Base-by-base conservation (phyloP, 2,888 invertebrate species). In the Pammene fasciana region DNA sequence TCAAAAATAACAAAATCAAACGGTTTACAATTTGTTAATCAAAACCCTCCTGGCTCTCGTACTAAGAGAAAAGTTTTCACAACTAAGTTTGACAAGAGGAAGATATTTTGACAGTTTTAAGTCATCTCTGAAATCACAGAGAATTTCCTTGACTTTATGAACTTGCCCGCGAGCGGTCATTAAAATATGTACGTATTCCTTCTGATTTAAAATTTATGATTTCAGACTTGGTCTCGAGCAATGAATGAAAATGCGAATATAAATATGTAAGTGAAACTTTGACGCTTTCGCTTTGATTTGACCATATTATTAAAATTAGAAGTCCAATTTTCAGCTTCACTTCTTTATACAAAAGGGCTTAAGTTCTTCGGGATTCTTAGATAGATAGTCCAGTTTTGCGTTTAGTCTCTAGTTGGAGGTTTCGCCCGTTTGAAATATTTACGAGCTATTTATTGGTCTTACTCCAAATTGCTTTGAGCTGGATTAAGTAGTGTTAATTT, bases 371-470 rank as follows among this genome's bases (percentile, higher is more conserved):
- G 5, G 10, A 14, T 38, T 38, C 14, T 5, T 0, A 11, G 1
- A 52, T 16, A 55, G 13, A 14, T 55, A 55, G n/a, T 36, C 16
- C 1, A 1, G 14, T 48, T 16, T 48, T 5, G 11, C 3, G 5
- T 18, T 18, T n/a, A 46, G 8, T 7, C n/a, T 45, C 7, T 16
- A 16, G 0, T 16, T 3, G 26, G 16, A 18, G 11, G 26, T 26
- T 41, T 16, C 18, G 6, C 41, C 56, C 16, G 46, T 45, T 55
- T 65, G 65, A 65, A 65, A 46, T 56, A 56, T 56, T 65, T 46
- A 46, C 1, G n/a, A 14, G 56, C 9, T 56, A 41, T 56, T 56
- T 41, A 41, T 56, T 16, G 56, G 16, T 36, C 6, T 11, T 38
- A 34, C 16, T 26, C 5, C 43, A 18, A 6, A 18, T 8, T 7